Evolutionary conservation across 1,140 invertebrate species (phyloP).

Genomic region (Meloidogyne floridensis): DNA sequence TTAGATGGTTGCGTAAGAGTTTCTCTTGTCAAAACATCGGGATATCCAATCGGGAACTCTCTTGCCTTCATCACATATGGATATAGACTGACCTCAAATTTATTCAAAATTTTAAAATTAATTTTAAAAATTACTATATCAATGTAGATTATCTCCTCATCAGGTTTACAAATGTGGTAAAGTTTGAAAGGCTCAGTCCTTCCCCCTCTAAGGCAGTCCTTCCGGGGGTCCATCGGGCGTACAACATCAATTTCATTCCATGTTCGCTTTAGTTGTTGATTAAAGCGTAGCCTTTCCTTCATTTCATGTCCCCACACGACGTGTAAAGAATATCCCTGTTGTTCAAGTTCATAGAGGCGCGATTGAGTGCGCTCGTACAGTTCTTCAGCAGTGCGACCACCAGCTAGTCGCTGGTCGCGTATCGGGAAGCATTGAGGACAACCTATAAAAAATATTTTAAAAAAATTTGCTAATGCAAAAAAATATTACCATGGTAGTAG

Average conservation of each 20-base stretch:
- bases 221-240: too few relatives aligned
- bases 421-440: slow-evolving; percentile 14
- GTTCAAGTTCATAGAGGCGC: neutral
- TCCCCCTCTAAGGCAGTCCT: too few relatives aligned
- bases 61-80: slow-evolving; percentile 22
- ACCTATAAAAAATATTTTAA: neutral
- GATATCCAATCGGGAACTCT: neutral
- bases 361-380: slow-evolving; percentile 6
- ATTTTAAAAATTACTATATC: slow-evolving; percentile 17
- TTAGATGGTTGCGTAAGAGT: neutral
- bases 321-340: neutral
- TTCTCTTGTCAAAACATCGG: slow-evolving; percentile 5
- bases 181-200: slow-evolving; percentile 27
- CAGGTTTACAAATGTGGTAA: neutral
- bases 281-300: neutral
- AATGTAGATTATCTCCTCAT: slow-evolving; percentile 25
- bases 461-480: too few relatives aligned
- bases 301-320: neutral
- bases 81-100: slow-evolving; percentile 10
- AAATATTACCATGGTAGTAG: slow-evolving; percentile 8
- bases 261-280: neutral
- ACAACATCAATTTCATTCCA: too few relatives aligned
- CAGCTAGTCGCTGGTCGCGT: neutral
- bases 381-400: slow-evolving; percentile 1
- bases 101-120: neutral